Base-by-base conservation (phyloP, 2,113 vertebrate species). In the Todiramphus chloris region DNA sequence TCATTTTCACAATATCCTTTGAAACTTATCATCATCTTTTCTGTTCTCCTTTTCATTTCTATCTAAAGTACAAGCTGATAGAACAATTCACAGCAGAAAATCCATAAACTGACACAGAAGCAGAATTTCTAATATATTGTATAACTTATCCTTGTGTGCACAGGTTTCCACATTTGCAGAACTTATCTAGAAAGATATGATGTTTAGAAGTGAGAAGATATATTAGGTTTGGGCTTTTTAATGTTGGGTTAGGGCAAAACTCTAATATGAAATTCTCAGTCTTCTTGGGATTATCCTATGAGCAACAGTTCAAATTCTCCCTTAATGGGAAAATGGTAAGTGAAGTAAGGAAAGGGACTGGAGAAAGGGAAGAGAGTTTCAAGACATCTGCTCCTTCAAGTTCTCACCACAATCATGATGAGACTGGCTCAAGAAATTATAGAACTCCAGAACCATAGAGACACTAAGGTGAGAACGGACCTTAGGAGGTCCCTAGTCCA, bases 401-500 rank as follows among this genome's bases (percentile, higher is more conserved):
- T 53, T 83, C 16, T 74, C 8, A 39, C 20, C 13, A 55, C 25
- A 73, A 30, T 23, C 8, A 43, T 4, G 0, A 30, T 27, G n/a
- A 59, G 6, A 39, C 4, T 37, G 43, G 43, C 21, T 44, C 5
- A 39, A 1, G 30, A 11, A 83, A 43, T 48, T 74, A 11, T 0
- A 68, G 44, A 70, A 55, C 5, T 66, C 20, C 62, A 35, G 10
- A 94, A 63, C 5, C 6, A 53, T 3, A 78, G n/a, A 63, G n/a
- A 17, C 14, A 28, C 8, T 70, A 9, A 30, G 5, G 5, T 60
- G 17, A 8, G n/a, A 80, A 68, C 8, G 6, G 6, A 60, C 10
- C 43, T 64, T 1, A 0, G 4, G 27, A 43, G 3, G 1, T 30
- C 7, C 28, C 6, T 23, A 75, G 5, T 51, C 25, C 43, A 79